Conservation (phyloP, 2,888 invertebrate species). For the Hololepta plana region DNA sequence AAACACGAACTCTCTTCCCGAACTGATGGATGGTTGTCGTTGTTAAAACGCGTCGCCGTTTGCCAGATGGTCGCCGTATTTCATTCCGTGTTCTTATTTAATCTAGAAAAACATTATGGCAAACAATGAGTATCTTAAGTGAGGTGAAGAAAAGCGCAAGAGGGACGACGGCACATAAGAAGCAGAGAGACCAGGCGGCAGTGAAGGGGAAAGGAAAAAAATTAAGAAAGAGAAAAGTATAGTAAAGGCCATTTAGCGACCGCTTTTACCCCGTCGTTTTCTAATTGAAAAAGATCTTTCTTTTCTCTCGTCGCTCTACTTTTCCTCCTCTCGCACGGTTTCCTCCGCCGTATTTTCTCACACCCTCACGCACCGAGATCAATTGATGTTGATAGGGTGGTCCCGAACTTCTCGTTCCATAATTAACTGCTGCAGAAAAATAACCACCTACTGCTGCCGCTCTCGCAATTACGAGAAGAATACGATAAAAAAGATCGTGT, state of each 20-base stretch:
- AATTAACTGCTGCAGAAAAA: conserved; percentile 9
- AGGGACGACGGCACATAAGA: too few species aligned
- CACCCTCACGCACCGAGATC: conserved; percentile 9
- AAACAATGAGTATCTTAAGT: conserved; percentile 1
- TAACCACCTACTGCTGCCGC: conserved; percentile 9
- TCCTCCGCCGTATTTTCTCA: too few species aligned
- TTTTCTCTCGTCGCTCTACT: too few species aligned
- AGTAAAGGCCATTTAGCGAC: conserved; percentile 9
- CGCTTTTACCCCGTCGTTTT: conserved; percentile 6
- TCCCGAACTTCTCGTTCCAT: conserved; percentile 7
- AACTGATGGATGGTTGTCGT: too few species aligned
- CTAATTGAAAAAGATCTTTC: conserved; percentile 11
- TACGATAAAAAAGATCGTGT: background rate
- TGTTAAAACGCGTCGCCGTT: too few species aligned
- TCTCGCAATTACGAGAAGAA: conserved; percentile 8
- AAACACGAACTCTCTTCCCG: too few species aligned
- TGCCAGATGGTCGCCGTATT: background rate
- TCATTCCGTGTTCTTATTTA: conserved; percentile 5
- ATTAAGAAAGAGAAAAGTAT: conserved; percentile 6
- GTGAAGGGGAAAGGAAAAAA: conserved; percentile 5
- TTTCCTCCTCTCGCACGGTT: too few species aligned
- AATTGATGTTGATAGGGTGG: conserved; percentile 8
- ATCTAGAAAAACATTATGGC: conserved; percentile 6
- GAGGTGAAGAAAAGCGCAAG: conserved; percentile 7
- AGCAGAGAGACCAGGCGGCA: too few species aligned